Base-by-base conservation (phyloP, 2,888 invertebrate genomes). In the Chydorus sphaericus region DNA sequence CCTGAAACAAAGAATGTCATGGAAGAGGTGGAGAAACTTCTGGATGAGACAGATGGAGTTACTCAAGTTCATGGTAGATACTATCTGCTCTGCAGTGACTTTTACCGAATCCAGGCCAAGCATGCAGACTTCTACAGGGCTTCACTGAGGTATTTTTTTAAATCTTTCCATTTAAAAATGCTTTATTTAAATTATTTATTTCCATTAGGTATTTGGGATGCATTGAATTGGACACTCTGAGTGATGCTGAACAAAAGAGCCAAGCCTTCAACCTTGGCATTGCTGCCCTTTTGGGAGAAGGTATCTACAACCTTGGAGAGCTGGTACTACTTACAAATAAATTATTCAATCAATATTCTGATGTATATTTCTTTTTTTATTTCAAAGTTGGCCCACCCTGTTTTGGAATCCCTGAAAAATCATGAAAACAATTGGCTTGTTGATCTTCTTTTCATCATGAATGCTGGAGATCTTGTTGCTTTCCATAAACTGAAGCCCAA, bases 271-370 rank as follows among this genome's bases (percentile, higher is more conserved):
- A 92, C 63, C 76, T 99, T 4, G 90, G 93, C 0, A 72, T 98
- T 7, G 97, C 98, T 1, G 97, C 94, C 0, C 77, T 98, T 26
- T 74, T 97, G 2, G 97, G 94, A 1, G 88, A 92, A 64, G 88
- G 86, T 23, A 89, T 99, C 20, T 98, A 96, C 69, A 98, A 98
- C 69, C 81, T 98, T 63, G 97, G 94, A 0, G 98, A 98, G 70
- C 74, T 99, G 70, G 84, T 85, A 64, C 70, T 57, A 29, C 48
- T 53, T 18, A 16, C 4, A 16, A 2, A n/a, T 2, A 53, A 31
- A 18, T 31, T 6, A 14, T 1, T n/a, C 23, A 20, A 18, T 16
- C 6, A 28, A 1, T 53, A 37, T 50, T 28, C 48, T 50, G 4
- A 18, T 38, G 29, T 26, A 30, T 26, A 37, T 53, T 23, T 48